These are phyloP conservation scores for Zoroaster sp. DNA, from an alignment of 53 echinoderm and acorn worm genomes.

Conservation along the genomic window DNA sequence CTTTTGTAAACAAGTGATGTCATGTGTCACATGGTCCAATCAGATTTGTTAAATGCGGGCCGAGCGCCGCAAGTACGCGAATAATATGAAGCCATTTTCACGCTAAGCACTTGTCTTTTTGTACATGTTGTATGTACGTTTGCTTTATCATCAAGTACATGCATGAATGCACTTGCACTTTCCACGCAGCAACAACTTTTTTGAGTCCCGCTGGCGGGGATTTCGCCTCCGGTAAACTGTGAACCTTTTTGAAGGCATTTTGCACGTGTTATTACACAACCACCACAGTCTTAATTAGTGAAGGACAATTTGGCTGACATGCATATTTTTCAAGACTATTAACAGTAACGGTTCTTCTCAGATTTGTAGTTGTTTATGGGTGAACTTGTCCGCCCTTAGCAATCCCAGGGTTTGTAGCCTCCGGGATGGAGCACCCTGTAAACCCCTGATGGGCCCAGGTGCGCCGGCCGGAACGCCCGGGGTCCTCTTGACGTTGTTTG, in stretches of 20 bases:
- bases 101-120: too few relatives aligned
- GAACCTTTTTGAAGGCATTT: neutral
- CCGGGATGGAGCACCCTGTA: neutral
- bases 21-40: too few relatives aligned
- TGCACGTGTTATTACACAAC: slow-evolving; percentile 21
- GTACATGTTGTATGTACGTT: too few relatives aligned
- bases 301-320: slow-evolving; percentile 5
- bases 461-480: neutral
- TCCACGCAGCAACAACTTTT: neutral
- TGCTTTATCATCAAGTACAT: too few relatives aligned
- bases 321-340: neutral
- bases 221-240: neutral
- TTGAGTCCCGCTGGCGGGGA: neutral
- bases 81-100: too few relatives aligned
- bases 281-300: slow-evolving; percentile 9
- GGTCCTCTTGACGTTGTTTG: slow-evolving; percentile 3
- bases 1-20: too few relatives aligned
- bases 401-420: neutral
- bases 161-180: too few relatives aligned
- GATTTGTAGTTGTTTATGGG: slow-evolving; percentile 1
- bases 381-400: neutral
- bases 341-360: slow-evolving; percentile 21
- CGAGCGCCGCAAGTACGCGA: too few relatives aligned
- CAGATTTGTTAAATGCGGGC: too few relatives aligned
- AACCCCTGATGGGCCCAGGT: slow-evolving; percentile 33